These are phyloP conservation scores for Malurus melanocephalus DNA, from an alignment of 2,113 vertebrate species.

Conservation along the genomic window DNA sequence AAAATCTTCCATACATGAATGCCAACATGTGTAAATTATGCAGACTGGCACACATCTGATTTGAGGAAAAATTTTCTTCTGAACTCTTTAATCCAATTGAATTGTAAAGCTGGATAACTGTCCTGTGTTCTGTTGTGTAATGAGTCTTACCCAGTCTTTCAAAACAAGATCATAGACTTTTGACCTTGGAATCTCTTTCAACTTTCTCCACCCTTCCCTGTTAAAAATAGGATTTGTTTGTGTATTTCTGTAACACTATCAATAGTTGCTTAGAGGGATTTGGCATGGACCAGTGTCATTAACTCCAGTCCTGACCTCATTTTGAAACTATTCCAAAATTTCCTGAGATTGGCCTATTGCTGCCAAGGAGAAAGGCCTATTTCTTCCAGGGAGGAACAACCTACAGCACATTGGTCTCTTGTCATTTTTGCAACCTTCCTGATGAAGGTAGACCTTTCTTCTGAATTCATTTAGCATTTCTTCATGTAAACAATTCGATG, in stretches of 20 bases:
- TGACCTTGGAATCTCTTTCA: conserved; percentile 17
- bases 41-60: neutral
- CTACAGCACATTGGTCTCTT: neutral
- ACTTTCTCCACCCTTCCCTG: conserved; percentile 6
- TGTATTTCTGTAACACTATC: conserved; percentile 16
- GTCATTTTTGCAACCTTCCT: neutral
- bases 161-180: neutral
- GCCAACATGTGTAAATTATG: neutral
- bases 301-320: conserved; percentile 43
- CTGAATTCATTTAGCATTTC: neutral
- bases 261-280: conserved; percentile 30
- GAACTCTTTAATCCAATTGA: neutral
- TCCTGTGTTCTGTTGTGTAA: neutral
- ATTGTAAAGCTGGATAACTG: neutral
- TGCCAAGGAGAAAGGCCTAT: neutral
- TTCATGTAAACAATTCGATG: neutral
- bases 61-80: neutral
- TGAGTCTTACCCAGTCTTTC: neutral
- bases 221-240: conserved; percentile 38
- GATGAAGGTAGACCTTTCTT: neutral
- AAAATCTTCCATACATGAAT: neutral
- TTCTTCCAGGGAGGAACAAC: neutral
- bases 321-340: conserved; percentile 22
- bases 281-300: conserved; percentile 21
- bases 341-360: neutral